A percentile compares a stretch with the other conserved stretches of the same genome.
Evolutionary conservation across 2,888 invertebrate species (phyloP).

Genomic region (Parnassius smintheus): DNA sequence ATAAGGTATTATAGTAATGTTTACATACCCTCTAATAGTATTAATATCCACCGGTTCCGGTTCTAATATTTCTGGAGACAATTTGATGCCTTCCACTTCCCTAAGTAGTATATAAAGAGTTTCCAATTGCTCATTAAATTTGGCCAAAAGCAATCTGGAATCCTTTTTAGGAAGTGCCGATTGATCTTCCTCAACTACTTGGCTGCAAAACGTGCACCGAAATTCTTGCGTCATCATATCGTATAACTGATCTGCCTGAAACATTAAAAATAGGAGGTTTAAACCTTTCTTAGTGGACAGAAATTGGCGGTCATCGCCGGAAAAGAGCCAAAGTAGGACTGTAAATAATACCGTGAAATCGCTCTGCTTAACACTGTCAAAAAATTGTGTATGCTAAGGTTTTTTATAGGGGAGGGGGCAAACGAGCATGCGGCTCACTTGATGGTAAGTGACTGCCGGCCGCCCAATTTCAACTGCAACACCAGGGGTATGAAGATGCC

Average conservation of each 20-base stretch:
- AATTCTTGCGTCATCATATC: constrained; percentile 92
- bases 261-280: constrained; percentile 12
- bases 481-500: too few relatives aligned
- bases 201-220: constrained; percentile 93
- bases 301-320: too few relatives aligned
- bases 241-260: constrained; percentile 91
- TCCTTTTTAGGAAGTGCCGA: constrained; percentile 96
- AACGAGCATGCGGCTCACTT: too few relatives aligned
- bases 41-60: constrained; percentile 96
- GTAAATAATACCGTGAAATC: too few relatives aligned
- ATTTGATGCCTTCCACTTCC: constrained; percentile 95
- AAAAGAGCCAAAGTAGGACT: too few relatives aligned
- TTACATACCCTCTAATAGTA: constrained; percentile 86
- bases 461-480: too few relatives aligned
- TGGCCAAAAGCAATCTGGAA: constrained; percentile 92
- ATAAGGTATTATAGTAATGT: too few relatives aligned
- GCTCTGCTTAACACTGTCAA: too few relatives aligned
- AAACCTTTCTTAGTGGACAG: too few relatives aligned
- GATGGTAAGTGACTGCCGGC: too few relatives aligned
- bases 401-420: too few relatives aligned
- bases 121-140: constrained; percentile 96
- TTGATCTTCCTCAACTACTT: constrained; percentile 96
- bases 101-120: constrained; percentile 93
- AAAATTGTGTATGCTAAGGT: too few relatives aligned
- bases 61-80: constrained; percentile 95